Evolutionary conservation across 2,113 vertebrate species (phyloP).

Genomic region (Cisticola juncidis): DNA sequence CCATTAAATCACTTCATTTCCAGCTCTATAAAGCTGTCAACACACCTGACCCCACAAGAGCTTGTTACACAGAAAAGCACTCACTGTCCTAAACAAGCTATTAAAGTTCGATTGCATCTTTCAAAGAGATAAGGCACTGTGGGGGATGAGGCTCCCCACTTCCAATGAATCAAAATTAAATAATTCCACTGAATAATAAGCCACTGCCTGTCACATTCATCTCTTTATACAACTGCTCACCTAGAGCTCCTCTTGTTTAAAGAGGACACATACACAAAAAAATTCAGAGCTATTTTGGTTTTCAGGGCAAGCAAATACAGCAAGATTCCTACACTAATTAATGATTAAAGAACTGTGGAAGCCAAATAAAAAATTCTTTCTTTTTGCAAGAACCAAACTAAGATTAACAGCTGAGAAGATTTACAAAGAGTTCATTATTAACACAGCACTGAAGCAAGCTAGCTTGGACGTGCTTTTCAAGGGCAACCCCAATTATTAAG

Average conservation of each 20-base stretch:
- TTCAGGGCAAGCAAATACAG: constrained; percentile 5
- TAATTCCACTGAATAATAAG: not conserved
- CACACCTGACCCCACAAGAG: not conserved
- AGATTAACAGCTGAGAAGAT: constrained; percentile 8
- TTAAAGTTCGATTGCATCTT: not conserved
- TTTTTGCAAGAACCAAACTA: not conserved
- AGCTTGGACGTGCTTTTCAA: not conserved
- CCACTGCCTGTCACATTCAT: not conserved
- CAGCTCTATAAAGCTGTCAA: not conserved
- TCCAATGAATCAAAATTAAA: not conserved
- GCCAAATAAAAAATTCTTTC: not conserved
- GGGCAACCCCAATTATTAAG: constrained; percentile 39
- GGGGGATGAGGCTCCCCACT: not conserved
- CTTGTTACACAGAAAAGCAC: not conserved
- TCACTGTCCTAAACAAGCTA: not conserved
- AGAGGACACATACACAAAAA: not conserved
- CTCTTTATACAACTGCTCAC: not conserved
- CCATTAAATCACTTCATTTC: not conserved
- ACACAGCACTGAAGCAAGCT: not conserved
- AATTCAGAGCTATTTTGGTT: not conserved
- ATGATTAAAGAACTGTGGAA: not conserved
- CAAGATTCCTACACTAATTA: not conserved
- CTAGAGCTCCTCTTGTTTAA: not conserved
- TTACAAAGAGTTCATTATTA: constrained; percentile 43
- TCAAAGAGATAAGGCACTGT: not conserved